A percentile compares a stretch with the other conserved stretches of the same genome.
Evolutionary conservation across 2,113 vertebrate species (phyloP).

Genomic region (Trematomus loennbergii): DNA sequence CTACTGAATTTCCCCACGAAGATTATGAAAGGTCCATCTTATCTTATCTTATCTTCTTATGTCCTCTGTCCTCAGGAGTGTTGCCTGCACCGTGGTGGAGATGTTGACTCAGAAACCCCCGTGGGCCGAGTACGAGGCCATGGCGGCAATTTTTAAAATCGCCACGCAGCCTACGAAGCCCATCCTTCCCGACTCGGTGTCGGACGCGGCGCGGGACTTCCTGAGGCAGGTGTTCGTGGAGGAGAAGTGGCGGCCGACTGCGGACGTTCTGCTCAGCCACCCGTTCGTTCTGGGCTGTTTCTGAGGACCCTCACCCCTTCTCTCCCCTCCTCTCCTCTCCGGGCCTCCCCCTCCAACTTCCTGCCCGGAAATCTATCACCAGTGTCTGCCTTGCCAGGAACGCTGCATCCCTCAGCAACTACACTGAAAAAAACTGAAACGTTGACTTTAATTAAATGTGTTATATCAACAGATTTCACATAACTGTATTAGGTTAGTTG

Average conservation of each 20-base stretch:
- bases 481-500: no score
- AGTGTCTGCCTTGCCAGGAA: constrained; percentile 71
- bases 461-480: no score
- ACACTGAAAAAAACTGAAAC: background rate
- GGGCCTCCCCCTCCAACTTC: constrained; percentile 50
- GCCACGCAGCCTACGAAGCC: constrained; percentile 94
- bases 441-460: no score
- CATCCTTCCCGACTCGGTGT: constrained; percentile 87
- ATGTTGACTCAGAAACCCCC: constrained; percentile 95
- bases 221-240: constrained; percentile 92
- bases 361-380: constrained; percentile 63
- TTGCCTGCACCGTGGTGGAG: constrained; percentile 93
- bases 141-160: constrained; percentile 95
- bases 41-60: no score
- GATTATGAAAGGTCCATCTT: no score
- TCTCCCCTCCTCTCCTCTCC: constrained; percentile 50
- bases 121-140: constrained; percentile 93
- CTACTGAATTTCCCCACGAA: no score
- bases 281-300: constrained; percentile 88
- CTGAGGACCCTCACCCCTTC: constrained; percentile 73
- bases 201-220: constrained; percentile 88
- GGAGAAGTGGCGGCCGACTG: constrained; percentile 91
- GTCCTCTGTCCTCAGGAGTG: constrained; percentile 83
- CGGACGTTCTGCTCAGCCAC: constrained; percentile 89
- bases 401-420: constrained; percentile 51